These are phyloP conservation scores for Fulmarus glacialis DNA, from an alignment of 2,113 vertebrate genomes.

Conservation along the genomic window DNA sequence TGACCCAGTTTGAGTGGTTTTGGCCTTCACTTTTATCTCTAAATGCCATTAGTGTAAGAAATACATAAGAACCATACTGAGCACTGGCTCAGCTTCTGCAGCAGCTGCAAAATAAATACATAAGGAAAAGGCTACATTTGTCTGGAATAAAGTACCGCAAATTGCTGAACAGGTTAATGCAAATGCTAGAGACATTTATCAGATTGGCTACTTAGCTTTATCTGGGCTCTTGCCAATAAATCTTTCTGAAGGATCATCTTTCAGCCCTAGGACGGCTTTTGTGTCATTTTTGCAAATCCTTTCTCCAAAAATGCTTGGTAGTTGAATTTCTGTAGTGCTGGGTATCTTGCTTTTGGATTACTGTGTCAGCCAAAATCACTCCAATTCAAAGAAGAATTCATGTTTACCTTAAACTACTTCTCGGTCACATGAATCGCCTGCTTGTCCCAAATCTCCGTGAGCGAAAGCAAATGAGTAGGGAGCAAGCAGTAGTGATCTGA, in stretches of 20 bases:
- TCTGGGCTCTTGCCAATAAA: not conserved
- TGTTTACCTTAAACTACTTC: not conserved
- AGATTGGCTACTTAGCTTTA: slow-evolving; percentile 2
- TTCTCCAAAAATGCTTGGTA: not conserved
- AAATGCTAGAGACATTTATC: not conserved
- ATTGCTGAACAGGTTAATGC: not conserved
- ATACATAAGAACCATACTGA: not conserved
- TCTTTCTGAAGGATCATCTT: slow-evolving; percentile 15
- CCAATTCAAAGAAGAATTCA: not conserved
- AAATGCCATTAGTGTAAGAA: not conserved
- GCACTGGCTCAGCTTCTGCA: not conserved
- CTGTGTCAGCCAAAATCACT: not conserved
- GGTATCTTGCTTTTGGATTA: not conserved
- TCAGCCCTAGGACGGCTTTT: not conserved
- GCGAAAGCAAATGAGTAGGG: not conserved
- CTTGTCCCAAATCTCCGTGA: not conserved
- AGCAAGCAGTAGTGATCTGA: not conserved
- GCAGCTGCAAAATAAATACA: not conserved
- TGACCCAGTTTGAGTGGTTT: not conserved
- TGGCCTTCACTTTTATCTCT: not conserved
- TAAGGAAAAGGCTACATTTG: not conserved
- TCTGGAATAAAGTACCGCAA: not conserved
- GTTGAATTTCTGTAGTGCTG: not conserved
- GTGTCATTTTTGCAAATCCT: not conserved
- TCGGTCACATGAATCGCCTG: not conserved